Conservation (phyloP, 2,888 invertebrate genomes). For the Cephus pygmeus region DNA sequence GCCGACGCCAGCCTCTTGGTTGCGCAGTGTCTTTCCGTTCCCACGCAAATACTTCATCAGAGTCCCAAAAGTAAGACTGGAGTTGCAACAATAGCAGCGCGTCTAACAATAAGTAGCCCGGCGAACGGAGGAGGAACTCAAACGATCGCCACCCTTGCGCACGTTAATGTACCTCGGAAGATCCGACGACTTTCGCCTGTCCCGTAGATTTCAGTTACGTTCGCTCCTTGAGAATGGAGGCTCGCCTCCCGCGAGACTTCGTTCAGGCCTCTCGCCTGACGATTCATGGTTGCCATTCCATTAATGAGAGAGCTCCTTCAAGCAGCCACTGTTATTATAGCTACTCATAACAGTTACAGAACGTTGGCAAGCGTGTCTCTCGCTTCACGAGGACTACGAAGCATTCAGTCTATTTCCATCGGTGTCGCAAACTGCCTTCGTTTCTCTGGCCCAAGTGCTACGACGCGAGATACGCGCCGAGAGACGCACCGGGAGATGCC, state of each 20-base stretch:
- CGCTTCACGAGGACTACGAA: slow-evolving; percentile 44
- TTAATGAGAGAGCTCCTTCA: slow-evolving; percentile 56
- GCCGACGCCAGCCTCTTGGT: too few relatives aligned
- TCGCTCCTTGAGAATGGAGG: slow-evolving; percentile 1
- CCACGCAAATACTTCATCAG: too few relatives aligned
- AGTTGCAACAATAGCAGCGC: too few relatives aligned
- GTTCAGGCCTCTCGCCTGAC: slow-evolving; percentile 47
- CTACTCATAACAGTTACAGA: slow-evolving; percentile 58
- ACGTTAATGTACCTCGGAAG: too few relatives aligned
- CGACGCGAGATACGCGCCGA: slow-evolving; percentile 11
- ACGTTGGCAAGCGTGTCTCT: slow-evolving; percentile 45
- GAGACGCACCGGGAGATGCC: too few relatives aligned
- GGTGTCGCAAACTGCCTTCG: slow-evolving; percentile 48
- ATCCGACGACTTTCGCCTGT: not conserved
- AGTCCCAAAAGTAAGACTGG: too few relatives aligned
- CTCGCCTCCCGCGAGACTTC: slow-evolving; percentile 22
- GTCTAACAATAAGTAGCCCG: too few relatives aligned
- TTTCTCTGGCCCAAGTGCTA: slow-evolving; percentile 47
- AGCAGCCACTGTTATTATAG: slow-evolving; percentile 57
- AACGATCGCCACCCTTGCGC: too few relatives aligned
- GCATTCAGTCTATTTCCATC: slow-evolving; percentile 56
- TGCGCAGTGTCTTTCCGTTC: too few relatives aligned
- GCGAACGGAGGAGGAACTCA: too few relatives aligned
- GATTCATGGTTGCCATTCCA: slow-evolving; percentile 62
- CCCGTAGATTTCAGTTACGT: slow-evolving; percentile 17